Evolutionary conservation across 1,140 invertebrate genomes (phyloP).

Genomic region (Magallana gigas): DNA sequence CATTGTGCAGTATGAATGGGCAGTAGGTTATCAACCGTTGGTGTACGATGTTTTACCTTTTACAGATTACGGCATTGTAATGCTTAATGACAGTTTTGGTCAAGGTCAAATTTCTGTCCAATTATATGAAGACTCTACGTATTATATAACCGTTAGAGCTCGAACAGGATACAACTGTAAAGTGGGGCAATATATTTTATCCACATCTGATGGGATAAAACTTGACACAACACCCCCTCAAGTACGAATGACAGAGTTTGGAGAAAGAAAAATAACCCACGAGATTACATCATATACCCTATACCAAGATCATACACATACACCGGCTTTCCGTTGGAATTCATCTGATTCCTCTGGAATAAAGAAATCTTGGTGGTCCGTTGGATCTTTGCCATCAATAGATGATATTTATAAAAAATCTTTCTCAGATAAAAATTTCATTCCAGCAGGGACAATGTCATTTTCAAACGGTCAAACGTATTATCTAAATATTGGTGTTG

Average conservation of each 20-base stretch:
- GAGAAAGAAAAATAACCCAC: constrained; percentile 52
- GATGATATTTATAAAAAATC: constrained; percentile 37
- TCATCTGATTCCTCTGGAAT: constrained; percentile 47
- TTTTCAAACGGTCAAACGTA: constrained; percentile 42
- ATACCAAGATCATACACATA: constrained; percentile 24
- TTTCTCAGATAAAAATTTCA: background rate
- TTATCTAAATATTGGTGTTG: constrained; percentile 45
- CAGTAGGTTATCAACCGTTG: constrained; percentile 60
- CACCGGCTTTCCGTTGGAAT: constrained; percentile 42
- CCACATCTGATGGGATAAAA: constrained; percentile 61
- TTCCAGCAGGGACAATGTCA: constrained; percentile 41
- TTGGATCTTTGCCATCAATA: constrained; percentile 39
- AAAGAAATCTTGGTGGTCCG: constrained; percentile 34
- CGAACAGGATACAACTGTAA: constrained; percentile 60
- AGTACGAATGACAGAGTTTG: constrained; percentile 48
- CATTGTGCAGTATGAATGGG: constrained; percentile 65
- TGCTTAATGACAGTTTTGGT: constrained; percentile 55
- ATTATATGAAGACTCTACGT: constrained; percentile 57
- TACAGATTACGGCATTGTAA: constrained; percentile 60
- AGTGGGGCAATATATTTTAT: constrained; percentile 61
- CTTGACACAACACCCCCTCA: constrained; percentile 57
- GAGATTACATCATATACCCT: constrained; percentile 56
- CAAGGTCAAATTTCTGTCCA: constrained; percentile 58
- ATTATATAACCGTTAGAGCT: constrained; percentile 61
- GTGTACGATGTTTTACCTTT: constrained; percentile 59